phyloP scores from a whole-genome alignment of 2,797 vertebrate genomes.

The Melanotaenia maccullochi region DNA sequence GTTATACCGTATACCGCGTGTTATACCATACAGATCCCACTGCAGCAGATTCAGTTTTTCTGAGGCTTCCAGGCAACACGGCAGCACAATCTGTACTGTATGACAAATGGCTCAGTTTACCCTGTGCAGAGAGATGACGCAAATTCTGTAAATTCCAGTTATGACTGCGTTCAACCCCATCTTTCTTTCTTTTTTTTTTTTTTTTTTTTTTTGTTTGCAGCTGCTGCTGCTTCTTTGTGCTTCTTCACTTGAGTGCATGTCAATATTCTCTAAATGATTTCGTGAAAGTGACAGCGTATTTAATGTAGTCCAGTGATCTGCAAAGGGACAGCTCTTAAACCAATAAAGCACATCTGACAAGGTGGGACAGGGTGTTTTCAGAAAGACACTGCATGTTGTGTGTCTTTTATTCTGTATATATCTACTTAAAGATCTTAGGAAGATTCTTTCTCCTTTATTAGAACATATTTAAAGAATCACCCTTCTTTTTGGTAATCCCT shows the following conservation, averaged over 20 bases:
- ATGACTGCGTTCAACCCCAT: conserved; percentile 12
- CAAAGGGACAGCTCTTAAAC: conserved; percentile 1
- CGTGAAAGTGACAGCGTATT: conserved; percentile 27
- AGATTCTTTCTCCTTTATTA: neutral
- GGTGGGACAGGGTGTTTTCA: conserved; percentile 26
- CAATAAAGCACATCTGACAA: conserved; percentile 26
- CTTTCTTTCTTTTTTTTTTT: conserved; percentile 18
- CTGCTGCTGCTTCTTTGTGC: conserved; percentile 12
- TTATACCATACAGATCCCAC: neutral
- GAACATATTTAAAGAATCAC: neutral
- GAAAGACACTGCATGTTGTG: neutral
- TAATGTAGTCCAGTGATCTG: conserved; percentile 20
- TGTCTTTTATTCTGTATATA: neutral
- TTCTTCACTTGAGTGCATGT: conserved; percentile 11
- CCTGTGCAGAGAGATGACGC: conserved; percentile 29
- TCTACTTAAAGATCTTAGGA: neutral
- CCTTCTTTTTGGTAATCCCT: neutral
- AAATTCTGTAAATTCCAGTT: conserved; percentile 21
- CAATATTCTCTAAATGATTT: conserved; percentile 17
- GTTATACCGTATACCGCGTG: too few species aligned
- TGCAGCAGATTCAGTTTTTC: conserved; percentile 14
- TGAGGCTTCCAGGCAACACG: neutral
- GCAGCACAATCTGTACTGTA: neutral
- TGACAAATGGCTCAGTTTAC: neutral
- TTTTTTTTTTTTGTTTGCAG: conserved; percentile 15